These are phyloP conservation scores for Dolichomitus sp. DNA, from an alignment of 2,888 invertebrate genomes.

Conservation along the genomic window DNA sequence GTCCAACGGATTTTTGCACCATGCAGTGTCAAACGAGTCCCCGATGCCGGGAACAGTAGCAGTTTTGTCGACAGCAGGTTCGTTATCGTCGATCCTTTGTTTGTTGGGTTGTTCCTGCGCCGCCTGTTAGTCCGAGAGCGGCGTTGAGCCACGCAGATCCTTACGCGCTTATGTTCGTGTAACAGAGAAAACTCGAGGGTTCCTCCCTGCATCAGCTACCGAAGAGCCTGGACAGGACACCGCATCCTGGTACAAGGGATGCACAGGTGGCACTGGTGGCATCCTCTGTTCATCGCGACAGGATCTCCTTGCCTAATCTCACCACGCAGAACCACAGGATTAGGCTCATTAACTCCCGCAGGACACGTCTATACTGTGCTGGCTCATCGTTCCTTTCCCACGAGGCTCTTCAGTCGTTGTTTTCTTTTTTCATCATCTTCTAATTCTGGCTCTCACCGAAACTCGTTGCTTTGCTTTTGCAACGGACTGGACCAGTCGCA, in stretches of 20 bases:
- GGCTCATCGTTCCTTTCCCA: slow-evolving; percentile 73
- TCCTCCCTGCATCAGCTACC: slow-evolving; percentile 7
- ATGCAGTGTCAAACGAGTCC: slow-evolving; percentile 59
- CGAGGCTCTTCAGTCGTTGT: slow-evolving; percentile 64
- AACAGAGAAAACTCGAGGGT: slow-evolving; percentile 38
- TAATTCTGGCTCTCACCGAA: slow-evolving; percentile 65
- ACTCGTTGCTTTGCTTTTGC: slow-evolving; percentile 37
- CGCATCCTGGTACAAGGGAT: slow-evolving; percentile 9
- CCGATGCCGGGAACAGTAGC: neutral
- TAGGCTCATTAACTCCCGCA: slow-evolving; percentile 83
- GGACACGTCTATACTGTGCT: slow-evolving; percentile 61
- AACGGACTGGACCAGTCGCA: slow-evolving; percentile 10
- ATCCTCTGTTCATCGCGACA: slow-evolving; percentile 66
- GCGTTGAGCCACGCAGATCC: slow-evolving; percentile 15
- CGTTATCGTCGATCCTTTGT: slow-evolving; percentile 82
- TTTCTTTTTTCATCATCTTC: slow-evolving; percentile 54
- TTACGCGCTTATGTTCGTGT: slow-evolving; percentile 14
- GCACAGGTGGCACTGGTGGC: slow-evolving; percentile 64
- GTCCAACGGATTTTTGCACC: slow-evolving; percentile 63
- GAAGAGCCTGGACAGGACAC: slow-evolving; percentile 4
- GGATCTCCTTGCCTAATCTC: slow-evolving; percentile 79
- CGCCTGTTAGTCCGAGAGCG: slow-evolving; percentile 30
- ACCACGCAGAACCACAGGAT: slow-evolving; percentile 78
- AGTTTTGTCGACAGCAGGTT: slow-evolving; percentile 77
- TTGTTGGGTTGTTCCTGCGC: slow-evolving; percentile 72